Evolutionary conservation across 2,888 invertebrate genomes (phyloP), one percentile per base, ranked within the genome.

Genomic region (Altica lythri): DNA sequence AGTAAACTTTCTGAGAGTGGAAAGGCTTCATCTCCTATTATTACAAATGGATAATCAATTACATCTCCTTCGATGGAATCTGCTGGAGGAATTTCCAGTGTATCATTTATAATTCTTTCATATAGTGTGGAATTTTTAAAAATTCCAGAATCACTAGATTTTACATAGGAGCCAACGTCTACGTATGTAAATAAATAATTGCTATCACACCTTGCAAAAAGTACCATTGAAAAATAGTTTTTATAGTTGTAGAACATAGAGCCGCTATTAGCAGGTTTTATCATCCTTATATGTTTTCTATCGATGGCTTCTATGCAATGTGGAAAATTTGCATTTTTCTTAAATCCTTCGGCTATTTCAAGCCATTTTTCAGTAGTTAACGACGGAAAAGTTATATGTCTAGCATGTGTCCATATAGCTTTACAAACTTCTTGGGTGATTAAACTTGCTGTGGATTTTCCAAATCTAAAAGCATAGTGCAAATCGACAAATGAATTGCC

Each of bases 381-480:
- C n/a, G 13, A 17, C 22, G 53, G 46, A 47, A 52, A 43, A 29
- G 43, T 29, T 44, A 35, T 50, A 34, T 44, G 42, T 49, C 19
- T 37, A 38, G 40, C 45, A 44, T 25, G 47, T 43, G 30, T 40
- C 59, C 56, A 59, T 45, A 59, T 52, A 34, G 48, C 54, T 45
- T 45, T 42, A 53, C 56, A 59, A 35, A 56, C 55, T 42, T 59
- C 56, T 46, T 56, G 38, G 19, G 47, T 29, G 9, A 43, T 43
- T 9, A 13, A 38, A 51, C 54, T 51, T 34, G 42, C 44, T 32
- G 51, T 51, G 5, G 51, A 47, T 54, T 25, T 46, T 34, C 50
- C 54, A 27, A 51, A 27, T 54, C 54, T 27, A 54, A 46, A 52
- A 4, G 44, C 43, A 44, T 44, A 58, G 35, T n/a, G n/a, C n/a